A percentile compares a stretch with the other conserved stretches of the same genome.
Conservation (phyloP, 2,888 invertebrate species). For the Dexiosoma caninum region DNA sequence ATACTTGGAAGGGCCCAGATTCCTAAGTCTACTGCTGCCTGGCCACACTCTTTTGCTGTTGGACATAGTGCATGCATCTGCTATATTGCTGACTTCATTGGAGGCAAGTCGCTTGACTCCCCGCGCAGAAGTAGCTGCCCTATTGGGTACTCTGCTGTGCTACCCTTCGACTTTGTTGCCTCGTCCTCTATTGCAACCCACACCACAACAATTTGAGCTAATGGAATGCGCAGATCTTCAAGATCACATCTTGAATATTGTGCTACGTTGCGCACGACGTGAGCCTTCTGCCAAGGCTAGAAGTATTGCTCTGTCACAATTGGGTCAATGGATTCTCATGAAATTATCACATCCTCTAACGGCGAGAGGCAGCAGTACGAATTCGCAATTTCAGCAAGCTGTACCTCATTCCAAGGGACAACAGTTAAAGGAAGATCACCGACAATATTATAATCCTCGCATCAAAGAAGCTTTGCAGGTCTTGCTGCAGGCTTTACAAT, state of each 20-base stretch:
- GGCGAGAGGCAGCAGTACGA: slow-evolving; percentile 27
- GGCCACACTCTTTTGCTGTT: slow-evolving; percentile 91
- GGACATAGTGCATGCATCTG: slow-evolving; percentile 94
- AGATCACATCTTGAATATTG: slow-evolving; percentile 91
- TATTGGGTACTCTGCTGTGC: slow-evolving; percentile 91
- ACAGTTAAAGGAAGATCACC: slow-evolving; percentile 51
- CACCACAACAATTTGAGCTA: slow-evolving; percentile 78
- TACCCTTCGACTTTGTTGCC: slow-evolving; percentile 84
- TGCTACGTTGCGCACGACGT: slow-evolving; percentile 90
- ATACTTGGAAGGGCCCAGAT: slow-evolving; percentile 89
- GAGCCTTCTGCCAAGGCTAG: slow-evolving; percentile 93
- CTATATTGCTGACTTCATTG: slow-evolving; percentile 88
- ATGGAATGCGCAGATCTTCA: slow-evolving; percentile 78
- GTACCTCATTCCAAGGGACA: slow-evolving; percentile 70
- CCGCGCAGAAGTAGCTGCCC: slow-evolving; percentile 92
- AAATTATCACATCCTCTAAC: slow-evolving; percentile 71
- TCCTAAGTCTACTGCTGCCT: slow-evolving; percentile 91
- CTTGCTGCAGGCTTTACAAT: slow-evolving; percentile 76
- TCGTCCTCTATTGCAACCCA: slow-evolving; percentile 80
- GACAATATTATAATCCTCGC: slow-evolving; percentile 71
- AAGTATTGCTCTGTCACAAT: slow-evolving; percentile 91
- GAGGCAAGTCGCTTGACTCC: slow-evolving; percentile 88
- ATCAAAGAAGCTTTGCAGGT: slow-evolving; percentile 77
- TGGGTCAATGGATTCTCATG: slow-evolving; percentile 81
- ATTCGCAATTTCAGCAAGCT: slow-evolving; percentile 69